Conservation (phyloP, 2,113 vertebrate species). For the Xiphias gladius region DNA sequence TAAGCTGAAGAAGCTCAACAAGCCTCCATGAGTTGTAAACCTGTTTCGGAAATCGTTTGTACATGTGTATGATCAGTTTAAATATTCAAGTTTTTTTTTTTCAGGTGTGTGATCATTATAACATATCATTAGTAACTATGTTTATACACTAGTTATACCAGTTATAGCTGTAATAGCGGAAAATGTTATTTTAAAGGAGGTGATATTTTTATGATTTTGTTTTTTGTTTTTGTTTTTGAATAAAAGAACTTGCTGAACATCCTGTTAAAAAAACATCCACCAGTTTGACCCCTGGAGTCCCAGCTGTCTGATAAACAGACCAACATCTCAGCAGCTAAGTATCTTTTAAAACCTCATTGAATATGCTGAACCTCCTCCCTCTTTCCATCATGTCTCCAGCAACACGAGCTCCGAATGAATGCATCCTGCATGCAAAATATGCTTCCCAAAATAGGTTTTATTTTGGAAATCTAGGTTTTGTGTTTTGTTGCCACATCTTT, state of each 20-base stretch:
- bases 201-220: too few species aligned
- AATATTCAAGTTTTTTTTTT: too few species aligned
- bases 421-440: constrained; percentile 52
- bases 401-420: constrained; percentile 55
- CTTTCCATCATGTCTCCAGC: background rate
- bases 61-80: too few species aligned
- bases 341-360: background rate
- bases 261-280: background rate
- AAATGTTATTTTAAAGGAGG: too few species aligned
- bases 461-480: constrained; percentile 81
- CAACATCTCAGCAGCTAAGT: background rate
- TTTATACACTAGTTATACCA: too few species aligned
- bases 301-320: background rate
- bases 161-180: too few species aligned
- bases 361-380: constrained; percentile 7
- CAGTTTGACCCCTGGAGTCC: background rate
- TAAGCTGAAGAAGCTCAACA: background rate
- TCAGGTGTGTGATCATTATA: too few species aligned
- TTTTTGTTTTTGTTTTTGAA: background rate
- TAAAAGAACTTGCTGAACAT: background rate
- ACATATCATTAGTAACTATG: too few species aligned
- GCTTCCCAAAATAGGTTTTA: constrained; percentile 81
- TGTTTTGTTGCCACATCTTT: constrained; percentile 80
- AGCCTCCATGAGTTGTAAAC: background rate
- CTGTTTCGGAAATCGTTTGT: background rate